Conservation (phyloP, 2,888 invertebrate species). For the Pantelozetes paolii region DNA sequence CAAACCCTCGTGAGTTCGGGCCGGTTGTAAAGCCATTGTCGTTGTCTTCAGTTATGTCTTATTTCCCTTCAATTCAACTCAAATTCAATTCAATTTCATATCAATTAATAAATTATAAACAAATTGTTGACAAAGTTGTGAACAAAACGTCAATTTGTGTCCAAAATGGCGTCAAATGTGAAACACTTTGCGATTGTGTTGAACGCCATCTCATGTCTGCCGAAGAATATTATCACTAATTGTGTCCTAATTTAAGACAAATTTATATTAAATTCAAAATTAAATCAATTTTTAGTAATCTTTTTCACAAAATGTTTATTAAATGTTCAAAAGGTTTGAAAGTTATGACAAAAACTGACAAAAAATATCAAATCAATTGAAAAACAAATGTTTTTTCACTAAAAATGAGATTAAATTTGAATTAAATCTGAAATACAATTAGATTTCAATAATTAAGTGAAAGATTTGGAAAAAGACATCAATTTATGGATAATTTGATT, state of each 20-base stretch:
- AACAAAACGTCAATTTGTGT: not conserved
- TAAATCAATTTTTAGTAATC: too few relatives aligned
- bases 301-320: too few relatives aligned
- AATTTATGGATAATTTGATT: too few relatives aligned
- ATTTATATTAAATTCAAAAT: too few relatives aligned
- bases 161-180: constrained; percentile 6
- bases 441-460: too few relatives aligned
- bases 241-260: not conserved
- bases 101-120: constrained; percentile 8
- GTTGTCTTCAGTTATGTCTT: not conserved
- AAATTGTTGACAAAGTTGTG: not conserved
- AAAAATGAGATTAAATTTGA: too few relatives aligned
- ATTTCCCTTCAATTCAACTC: not conserved
- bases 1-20: constrained; percentile 41
- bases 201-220: not conserved
- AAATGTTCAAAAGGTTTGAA: too few relatives aligned
- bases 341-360: too few relatives aligned
- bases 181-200: not conserved
- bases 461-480: too few relatives aligned
- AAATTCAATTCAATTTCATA: not conserved
- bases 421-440: too few relatives aligned
- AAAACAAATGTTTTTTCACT: too few relatives aligned
- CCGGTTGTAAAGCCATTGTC: constrained; percentile 37
- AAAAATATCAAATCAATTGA: too few relatives aligned
- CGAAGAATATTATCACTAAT: not conserved